Evolutionary conservation across 2,797 vertebrate species (phyloP).

Genomic region (Lutjanus argentimaculatus): DNA sequence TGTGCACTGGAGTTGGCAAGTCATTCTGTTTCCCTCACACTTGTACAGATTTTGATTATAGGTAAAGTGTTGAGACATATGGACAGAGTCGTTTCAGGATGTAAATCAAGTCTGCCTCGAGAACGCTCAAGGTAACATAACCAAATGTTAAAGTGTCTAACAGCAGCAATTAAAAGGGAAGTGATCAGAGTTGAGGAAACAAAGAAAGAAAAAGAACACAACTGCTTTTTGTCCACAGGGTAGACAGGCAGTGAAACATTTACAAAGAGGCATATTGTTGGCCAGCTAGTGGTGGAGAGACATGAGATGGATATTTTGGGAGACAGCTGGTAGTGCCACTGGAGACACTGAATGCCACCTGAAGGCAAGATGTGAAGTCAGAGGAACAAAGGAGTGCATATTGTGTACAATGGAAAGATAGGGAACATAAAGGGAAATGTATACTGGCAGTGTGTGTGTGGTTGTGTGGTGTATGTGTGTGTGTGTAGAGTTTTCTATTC

Average conservation of each 20-base stretch:
- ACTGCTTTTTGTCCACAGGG: constrained; percentile 38
- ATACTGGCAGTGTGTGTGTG: not conserved
- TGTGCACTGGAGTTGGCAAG: not conserved
- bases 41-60: not conserved
- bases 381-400: constrained; percentile 15
- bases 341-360: constrained; percentile 41
- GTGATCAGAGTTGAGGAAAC: constrained; percentile 4
- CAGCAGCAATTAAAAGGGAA: constrained; percentile 29
- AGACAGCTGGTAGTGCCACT: constrained; percentile 46
- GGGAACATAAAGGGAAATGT: not conserved
- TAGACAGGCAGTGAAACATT: constrained; percentile 39
- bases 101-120: constrained; percentile 2
- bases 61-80: not conserved
- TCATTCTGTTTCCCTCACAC: constrained; percentile 1
- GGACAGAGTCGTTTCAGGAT: not conserved
- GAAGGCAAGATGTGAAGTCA: constrained; percentile 29
- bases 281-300: constrained; percentile 9
- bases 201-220: constrained; percentile 17
- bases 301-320: constrained; percentile 38
- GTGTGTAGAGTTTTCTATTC: not conserved
- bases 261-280: constrained; percentile 10
- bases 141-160: constrained; percentile 16
- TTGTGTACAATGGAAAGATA: not conserved
- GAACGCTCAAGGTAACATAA: not conserved
- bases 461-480: not conserved